These are phyloP conservation scores for Pteropus rufus DNA, from an alignment of 2,797 vertebrate species.

Conservation along the genomic window DNA sequence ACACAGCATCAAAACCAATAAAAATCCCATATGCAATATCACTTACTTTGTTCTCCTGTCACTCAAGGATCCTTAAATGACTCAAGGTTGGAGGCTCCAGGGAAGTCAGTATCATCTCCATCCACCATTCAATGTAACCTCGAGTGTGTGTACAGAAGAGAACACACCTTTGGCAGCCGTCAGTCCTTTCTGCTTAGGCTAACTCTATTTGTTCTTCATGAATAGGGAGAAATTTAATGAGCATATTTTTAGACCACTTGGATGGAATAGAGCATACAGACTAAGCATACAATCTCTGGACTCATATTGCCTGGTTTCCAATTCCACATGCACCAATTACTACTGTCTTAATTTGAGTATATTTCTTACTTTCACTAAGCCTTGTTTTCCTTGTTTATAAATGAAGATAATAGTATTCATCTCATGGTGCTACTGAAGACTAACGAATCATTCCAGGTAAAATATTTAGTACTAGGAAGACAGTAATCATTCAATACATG, in stretches of 20 bases:
- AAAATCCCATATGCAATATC: background rate
- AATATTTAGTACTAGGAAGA: background rate
- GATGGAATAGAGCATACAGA: background rate
- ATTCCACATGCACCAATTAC: background rate
- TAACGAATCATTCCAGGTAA: background rate
- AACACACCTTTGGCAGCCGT: background rate
- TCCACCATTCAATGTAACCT: background rate
- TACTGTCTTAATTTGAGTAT: background rate
- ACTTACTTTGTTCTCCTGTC: background rate
- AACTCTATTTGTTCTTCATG: background rate
- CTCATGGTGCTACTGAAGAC: background rate
- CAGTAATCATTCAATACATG: background rate
- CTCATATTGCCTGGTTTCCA: background rate
- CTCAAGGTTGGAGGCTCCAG: background rate
- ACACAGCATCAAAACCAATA: conserved; percentile 3
- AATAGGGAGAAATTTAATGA: background rate
- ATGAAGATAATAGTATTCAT: conserved; percentile 4
- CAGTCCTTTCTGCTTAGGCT: background rate
- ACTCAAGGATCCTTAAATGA: background rate
- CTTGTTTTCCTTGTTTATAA: background rate
- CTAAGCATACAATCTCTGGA: background rate
- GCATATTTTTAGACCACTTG: background rate
- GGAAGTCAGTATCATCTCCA: background rate
- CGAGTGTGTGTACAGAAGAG: background rate
- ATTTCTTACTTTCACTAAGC: conserved; percentile 5